These are phyloP conservation scores for Latrodectus geometricus DNA, from an alignment of 1,140 invertebrate genomes.

Conservation along the genomic window DNA sequence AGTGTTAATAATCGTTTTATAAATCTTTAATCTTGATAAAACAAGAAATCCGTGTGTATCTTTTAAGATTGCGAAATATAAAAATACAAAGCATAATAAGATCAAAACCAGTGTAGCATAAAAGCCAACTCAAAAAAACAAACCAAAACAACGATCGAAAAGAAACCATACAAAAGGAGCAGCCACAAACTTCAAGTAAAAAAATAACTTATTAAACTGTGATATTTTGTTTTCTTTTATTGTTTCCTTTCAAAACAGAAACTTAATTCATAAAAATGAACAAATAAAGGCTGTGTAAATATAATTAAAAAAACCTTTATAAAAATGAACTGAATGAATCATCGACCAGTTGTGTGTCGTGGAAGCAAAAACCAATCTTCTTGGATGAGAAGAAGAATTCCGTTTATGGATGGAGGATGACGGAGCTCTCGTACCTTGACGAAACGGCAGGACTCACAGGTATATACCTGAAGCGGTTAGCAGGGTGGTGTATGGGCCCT, in stretches of 20 bases:
- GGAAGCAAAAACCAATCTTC: neutral
- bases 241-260: neutral
- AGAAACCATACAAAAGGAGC: constrained; percentile 13
- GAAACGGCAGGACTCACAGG: constrained; percentile 60
- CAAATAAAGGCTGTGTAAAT: constrained; percentile 35
- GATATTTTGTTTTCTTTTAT: neutral
- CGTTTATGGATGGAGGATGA: constrained; percentile 40
- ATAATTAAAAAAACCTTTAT: constrained; percentile 13
- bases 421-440: constrained; percentile 60
- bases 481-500: constrained; percentile 91
- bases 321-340: neutral
- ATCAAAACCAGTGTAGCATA: neutral
- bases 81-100: neutral
- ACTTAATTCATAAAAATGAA: neutral
- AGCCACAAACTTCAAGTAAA: neutral
- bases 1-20: too few species aligned
- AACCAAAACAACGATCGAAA: constrained; percentile 3
- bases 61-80: neutral
- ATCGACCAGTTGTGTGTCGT: neutral
- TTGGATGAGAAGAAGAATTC: constrained; percentile 1
- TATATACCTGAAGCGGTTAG: constrained; percentile 86
- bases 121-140: neutral
- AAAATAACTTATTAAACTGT: neutral
- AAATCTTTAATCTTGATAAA: too few species aligned
- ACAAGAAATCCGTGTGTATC: neutral